phyloP scores from a whole-genome alignment of 1,140 invertebrate genomes.

The Musca domestica region DNA sequence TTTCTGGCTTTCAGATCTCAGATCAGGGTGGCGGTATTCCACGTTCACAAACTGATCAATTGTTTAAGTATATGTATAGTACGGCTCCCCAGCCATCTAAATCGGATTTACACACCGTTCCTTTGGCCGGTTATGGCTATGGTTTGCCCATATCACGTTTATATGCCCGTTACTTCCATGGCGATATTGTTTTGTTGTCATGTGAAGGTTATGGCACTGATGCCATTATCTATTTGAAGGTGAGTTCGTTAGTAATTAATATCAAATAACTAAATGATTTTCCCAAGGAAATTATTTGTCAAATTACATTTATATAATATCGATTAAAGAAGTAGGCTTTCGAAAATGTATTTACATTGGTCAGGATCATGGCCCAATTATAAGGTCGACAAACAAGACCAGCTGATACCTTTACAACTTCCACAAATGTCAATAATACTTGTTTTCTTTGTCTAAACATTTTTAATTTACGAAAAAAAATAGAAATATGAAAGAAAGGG shows the following conservation, averaged over 20 bases:
- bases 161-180: conserved; percentile 97
- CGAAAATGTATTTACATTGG: no score
- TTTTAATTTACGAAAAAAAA: no score
- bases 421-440: no score
- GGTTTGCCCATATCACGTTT: conserved; percentile 93
- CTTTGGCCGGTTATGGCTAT: conserved; percentile 95
- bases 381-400: no score
- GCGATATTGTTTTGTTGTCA: conserved; percentile 87
- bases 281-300: not conserved
- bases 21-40: conserved; percentile 94
- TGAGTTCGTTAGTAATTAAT: no score
- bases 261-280: not conserved
- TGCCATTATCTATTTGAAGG: conserved; percentile 95
- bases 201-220: conserved; percentile 97
- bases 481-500: no score
- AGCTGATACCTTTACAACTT: no score
- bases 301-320: no score
- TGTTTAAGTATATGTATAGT: conserved; percentile 99
- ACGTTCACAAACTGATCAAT: conserved; percentile 77
- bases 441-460: no score
- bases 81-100: conserved; percentile 90
- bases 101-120: conserved; percentile 80
- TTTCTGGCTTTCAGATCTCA: conserved; percentile 69
- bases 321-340: no score
- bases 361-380: no score